Base-by-base conservation (phyloP, 2,888 invertebrate species). In the Synanthedon myopaeformis region DNA sequence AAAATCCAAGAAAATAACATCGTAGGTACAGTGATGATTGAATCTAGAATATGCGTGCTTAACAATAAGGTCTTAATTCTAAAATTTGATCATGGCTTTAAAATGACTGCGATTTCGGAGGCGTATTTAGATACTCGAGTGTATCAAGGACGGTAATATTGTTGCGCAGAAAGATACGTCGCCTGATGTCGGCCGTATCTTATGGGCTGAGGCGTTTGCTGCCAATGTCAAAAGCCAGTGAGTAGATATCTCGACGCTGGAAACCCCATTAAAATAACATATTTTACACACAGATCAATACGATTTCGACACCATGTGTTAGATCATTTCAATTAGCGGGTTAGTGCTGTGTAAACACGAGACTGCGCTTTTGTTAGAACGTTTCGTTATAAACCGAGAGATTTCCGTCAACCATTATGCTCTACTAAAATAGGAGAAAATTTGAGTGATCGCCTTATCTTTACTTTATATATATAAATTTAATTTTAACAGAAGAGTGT, bases 181-280 rank as follows among this genome's bases (percentile, higher is more conserved):
- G 83, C 73, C 63, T 70, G 82, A 63, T 69, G 73, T 72, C 85
- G 79, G 76, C 74, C 79, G 82, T 80, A 82, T 84, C 83, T 79
- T 83, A 82, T 69, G 74, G 81, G 77, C 80, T 81, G 84, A 70
- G 70, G 72, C 69, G 70, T 66, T 68, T 74, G 76, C 76, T 80
- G 84, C 82, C 84, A 82, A 76, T 86, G 88, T 88, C 88, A 88
- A 88, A 88, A 88, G 80, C 88, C 88, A 80, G 88, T 86, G 72
- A 88, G 88, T 74, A 88, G 88, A 72, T 88, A 88, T 74, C 88
- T 88, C 82, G 88, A 88, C 80, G 88, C 88, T 88, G 88, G 74
- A 88, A 82, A 88, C 85, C 86, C 82, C 79, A 85, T 82, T 69
- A 85, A 86, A 86, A 86, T 74, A 77, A 76, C 70, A 52, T 76